phyloP scores from a whole-genome alignment of 2,888 invertebrate genomes.

The Vanessa cardui region DNA sequence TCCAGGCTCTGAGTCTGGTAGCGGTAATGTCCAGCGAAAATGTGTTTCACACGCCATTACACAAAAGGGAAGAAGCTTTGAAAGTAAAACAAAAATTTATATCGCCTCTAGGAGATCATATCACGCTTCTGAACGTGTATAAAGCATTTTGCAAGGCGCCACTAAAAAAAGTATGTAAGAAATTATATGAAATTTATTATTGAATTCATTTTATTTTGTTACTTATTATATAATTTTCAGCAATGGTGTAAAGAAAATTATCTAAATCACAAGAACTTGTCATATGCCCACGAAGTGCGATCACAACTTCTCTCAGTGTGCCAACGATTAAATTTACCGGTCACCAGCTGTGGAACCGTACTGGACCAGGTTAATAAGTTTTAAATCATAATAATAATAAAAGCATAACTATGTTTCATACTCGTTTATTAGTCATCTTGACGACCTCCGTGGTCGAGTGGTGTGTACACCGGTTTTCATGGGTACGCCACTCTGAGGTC shows the following conservation, averaged over 20 bases:
- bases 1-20: slow-evolving; percentile 90
- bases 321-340: slow-evolving; percentile 81
- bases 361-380: slow-evolving; percentile 78
- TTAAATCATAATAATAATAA: neutral
- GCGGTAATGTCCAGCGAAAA: slow-evolving; percentile 95
- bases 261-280: slow-evolving; percentile 91
- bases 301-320: slow-evolving; percentile 90
- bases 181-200: neutral
- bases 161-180: slow-evolving; percentile 82
- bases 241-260: slow-evolving; percentile 96
- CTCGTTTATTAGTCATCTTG: no score
- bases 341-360: slow-evolving; percentile 85
- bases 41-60: slow-evolving; percentile 88
- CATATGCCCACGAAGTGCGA: slow-evolving; percentile 90
- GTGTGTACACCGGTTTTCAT: no score
- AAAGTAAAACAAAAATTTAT: slow-evolving; percentile 90
- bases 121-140: slow-evolving; percentile 95
- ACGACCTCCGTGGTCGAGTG: no score
- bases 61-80: slow-evolving; percentile 89
- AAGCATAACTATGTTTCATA: neutral
- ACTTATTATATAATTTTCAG: slow-evolving; percentile 58
- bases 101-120: slow-evolving; percentile 94
- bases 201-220: slow-evolving; percentile 17
- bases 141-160: slow-evolving; percentile 88
- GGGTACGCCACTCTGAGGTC: no score